Base-by-base conservation (phyloP, 1,140 invertebrate species). In the Drosophila pandora region DNA sequence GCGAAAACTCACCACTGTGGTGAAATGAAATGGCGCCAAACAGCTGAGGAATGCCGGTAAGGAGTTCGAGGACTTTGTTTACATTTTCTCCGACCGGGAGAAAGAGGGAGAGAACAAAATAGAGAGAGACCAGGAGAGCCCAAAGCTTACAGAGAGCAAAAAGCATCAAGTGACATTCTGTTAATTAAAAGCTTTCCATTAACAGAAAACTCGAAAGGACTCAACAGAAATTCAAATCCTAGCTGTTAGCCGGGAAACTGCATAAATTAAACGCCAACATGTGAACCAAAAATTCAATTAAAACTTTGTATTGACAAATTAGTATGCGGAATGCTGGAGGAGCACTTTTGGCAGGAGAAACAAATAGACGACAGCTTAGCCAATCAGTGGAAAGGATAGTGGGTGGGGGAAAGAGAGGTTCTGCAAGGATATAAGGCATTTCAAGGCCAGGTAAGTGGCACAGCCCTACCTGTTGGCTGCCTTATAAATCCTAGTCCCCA, bases 271-370 rank as follows among this genome's bases (percentile, higher is more conserved):
- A 48, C 41, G 34, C 43, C 10, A 49, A 49, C 52, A 69, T 69
- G 67, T 69, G 32, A 69, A 57, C 8, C 47, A 67, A 57, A 62
- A 75, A 75, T 75, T 75, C 49, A 75, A 75, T 75, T 75, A 75
- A 75, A 75, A 75, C 70, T 75, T 75, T 75, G 37, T 64, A 75
- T 75, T 65, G 60, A 75, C 71, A 75, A 75, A 75, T 75, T 75
- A 75, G 61, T 50, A 75, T 65, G 12, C 28, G 32, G 54, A 74
- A 60, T 71, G 68, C 37, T 52, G 7, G 39, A 41, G 41, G 48
- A 32, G 45, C 12, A 10, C 48, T 41, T 60, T 32, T 21, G 30
- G 17, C 25, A 17, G 9, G 12, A 39, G 13, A 6, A 43, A 37
- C 45, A 41, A 22, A 41, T 28, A 37, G 5, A 37, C n/a, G 25